Conservation (phyloP, 1,140 invertebrate species). For the Samia ricini region DNA sequence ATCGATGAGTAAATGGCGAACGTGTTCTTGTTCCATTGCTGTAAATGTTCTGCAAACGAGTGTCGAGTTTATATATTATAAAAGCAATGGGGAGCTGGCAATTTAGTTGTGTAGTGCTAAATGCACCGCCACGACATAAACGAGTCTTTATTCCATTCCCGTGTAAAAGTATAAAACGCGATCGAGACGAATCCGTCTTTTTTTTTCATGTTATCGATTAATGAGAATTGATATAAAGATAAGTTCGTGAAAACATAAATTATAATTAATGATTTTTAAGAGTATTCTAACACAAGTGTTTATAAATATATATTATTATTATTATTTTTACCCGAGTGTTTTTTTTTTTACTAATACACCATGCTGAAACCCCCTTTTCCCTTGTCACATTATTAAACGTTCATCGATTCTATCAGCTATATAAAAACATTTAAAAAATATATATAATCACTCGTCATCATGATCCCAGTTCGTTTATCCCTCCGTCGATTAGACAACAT, state of each 20-base stretch:
- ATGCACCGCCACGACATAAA: background rate
- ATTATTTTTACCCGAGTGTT: conserved; percentile 72
- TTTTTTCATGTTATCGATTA: conserved; percentile 67
- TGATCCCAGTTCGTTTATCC: background rate
- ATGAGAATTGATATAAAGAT: conserved; percentile 71
- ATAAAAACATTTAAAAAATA: conserved; percentile 23
- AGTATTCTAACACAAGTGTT: conserved; percentile 78
- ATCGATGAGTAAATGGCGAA: conserved; percentile 36
- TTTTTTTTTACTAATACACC: conserved; percentile 63
- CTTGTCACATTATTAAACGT: conserved; percentile 31
- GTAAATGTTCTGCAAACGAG: conserved; percentile 1
- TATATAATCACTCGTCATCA: conserved; percentile 11
- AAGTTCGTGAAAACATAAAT: conserved; percentile 75
- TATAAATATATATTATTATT: conserved; percentile 78
- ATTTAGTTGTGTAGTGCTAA: conserved; percentile 13
- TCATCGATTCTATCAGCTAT: conserved; percentile 72
- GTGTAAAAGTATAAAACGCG: background rate
- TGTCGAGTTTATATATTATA: background rate
- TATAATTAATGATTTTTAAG: conserved; percentile 76
- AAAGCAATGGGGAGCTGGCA: conserved; percentile 16
- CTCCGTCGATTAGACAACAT: conserved; percentile 1
- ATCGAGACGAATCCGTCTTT: conserved; percentile 56
- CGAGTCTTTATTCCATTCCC: background rate
- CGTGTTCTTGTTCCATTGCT: background rate
- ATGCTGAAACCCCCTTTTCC: conserved; percentile 37